Conservation (phyloP, 2,888 invertebrate genomes). For the Belgica antarctica region DNA sequence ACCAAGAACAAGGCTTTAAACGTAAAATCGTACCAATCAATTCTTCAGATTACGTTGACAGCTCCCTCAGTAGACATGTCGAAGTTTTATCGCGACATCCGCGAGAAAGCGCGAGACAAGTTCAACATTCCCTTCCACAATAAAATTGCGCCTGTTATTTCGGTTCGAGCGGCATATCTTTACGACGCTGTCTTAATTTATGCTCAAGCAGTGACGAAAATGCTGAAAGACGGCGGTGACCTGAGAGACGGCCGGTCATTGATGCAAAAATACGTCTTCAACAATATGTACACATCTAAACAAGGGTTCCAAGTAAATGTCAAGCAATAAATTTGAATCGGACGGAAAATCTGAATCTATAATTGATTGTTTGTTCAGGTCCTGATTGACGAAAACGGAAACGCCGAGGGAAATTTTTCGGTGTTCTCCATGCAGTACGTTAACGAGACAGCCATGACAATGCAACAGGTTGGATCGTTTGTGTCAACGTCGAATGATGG, state of each 20-base stretch:
- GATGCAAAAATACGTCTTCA: constrained; percentile 67
- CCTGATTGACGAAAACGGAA: constrained; percentile 81
- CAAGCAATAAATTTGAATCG: too few relatives aligned
- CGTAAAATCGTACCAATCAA: constrained; percentile 17
- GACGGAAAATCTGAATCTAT: too few relatives aligned
- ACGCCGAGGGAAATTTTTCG: constrained; percentile 89
- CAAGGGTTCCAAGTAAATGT: constrained; percentile 70
- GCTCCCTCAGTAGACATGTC: constrained; percentile 14
- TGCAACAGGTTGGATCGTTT: constrained; percentile 76
- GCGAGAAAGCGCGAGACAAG: constrained; percentile 67
- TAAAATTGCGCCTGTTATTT: constrained; percentile 68
- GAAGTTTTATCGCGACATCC: constrained; percentile 55
- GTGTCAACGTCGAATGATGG: constrained; percentile 50
- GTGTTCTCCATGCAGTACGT: constrained; percentile 74
- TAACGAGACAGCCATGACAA: constrained; percentile 56
- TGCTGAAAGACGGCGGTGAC: constrained; percentile 65
- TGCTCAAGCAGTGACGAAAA: constrained; percentile 75
- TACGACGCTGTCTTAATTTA: constrained; percentile 87
- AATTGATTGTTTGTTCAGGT: constrained; percentile 59
- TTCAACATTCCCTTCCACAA: constrained; percentile 78
- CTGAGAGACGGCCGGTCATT: constrained; percentile 75
- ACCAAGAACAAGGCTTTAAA: constrained; percentile 17
- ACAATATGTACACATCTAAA: constrained; percentile 71
- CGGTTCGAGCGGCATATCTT: constrained; percentile 77
- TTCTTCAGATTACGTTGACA: constrained; percentile 19